Evolutionary conservation across 1,140 invertebrate genomes (phyloP).

Genomic region (Leucophenga varia): DNA sequence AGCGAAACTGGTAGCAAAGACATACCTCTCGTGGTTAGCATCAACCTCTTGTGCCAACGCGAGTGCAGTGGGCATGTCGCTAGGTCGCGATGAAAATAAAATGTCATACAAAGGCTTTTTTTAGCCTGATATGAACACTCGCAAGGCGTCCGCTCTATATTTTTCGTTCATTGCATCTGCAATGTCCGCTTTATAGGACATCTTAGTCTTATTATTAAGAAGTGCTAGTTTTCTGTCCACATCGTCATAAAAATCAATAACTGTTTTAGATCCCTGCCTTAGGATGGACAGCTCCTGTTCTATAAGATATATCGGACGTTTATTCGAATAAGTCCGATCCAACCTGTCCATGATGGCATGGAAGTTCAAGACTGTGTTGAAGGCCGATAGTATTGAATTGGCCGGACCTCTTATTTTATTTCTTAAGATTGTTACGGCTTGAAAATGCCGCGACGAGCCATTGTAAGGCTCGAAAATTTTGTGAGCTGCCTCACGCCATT

Average conservation of each 20-base stretch:
- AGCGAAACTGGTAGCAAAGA: conserved; percentile 20
- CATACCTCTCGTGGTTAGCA: conserved; percentile 17
- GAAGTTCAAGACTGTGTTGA: conserved; percentile 22
- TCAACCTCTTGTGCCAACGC: conserved; percentile 24
- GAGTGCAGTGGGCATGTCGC: conserved; percentile 19
- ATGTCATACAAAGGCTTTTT: no score
- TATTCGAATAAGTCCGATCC: conserved; percentile 22
- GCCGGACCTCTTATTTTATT: conserved; percentile 28
- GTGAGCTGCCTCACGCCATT: conserved; percentile 19
- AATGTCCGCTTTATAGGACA: conserved; percentile 14
- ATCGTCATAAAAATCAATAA: conserved; percentile 13
- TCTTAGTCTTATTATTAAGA: conserved; percentile 18
- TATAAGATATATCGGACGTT: conserved; percentile 18
- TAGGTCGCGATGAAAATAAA: conserved; percentile 14
- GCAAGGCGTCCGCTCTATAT: conserved; percentile 12
- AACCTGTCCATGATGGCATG: conserved; percentile 18
- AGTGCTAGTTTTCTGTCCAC: conserved; percentile 15
- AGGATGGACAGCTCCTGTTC: conserved; percentile 18
- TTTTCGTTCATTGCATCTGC: conserved; percentile 15
- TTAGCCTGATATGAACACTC: no score
- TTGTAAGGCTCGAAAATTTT: conserved; percentile 21
- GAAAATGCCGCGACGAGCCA: conserved; percentile 21
- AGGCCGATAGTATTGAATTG: conserved; percentile 19
- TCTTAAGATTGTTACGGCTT: conserved; percentile 20
- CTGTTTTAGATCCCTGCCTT: conserved; percentile 7